Percentiles rank a stretch among this genome's conserved stretches.
phyloP scores from a whole-genome alignment of 2,113 vertebrate genomes.

The Leptodactylus fuscus region DNA sequence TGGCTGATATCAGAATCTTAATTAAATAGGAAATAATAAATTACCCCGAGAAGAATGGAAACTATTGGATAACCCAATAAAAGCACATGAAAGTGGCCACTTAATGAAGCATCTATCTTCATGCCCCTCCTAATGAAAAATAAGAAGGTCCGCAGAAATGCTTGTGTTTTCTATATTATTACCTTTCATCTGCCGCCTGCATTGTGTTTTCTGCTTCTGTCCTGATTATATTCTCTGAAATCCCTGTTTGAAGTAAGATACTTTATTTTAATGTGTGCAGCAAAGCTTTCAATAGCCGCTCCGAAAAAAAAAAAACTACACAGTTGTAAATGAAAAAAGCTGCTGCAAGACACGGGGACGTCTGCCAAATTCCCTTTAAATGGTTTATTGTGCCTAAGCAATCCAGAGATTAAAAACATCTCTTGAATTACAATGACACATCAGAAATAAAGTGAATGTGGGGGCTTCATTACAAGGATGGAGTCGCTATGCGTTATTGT shows the following conservation, averaged over 20 bases:
- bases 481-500: slow-evolving; percentile 77
- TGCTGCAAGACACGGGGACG: slow-evolving; percentile 71
- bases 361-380: slow-evolving; percentile 81
- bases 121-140: slow-evolving; percentile 63
- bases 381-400: slow-evolving; percentile 79
- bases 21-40: slow-evolving; percentile 60
- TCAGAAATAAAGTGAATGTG: slow-evolving; percentile 82
- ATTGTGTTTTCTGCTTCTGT: slow-evolving; percentile 68
- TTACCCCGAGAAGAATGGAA: not conserved
- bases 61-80: slow-evolving; percentile 55
- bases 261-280: slow-evolving; percentile 79
- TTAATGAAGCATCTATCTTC: slow-evolving; percentile 53
- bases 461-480: slow-evolving; percentile 80
- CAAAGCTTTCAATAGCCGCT: slow-evolving; percentile 74
- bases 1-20: slow-evolving; percentile 55
- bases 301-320: slow-evolving; percentile 70
- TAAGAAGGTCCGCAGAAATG: slow-evolving; percentile 63
- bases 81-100: slow-evolving; percentile 34
- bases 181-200: slow-evolving; percentile 68
- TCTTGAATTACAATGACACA: slow-evolving; percentile 84
- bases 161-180: slow-evolving; percentile 63
- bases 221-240: slow-evolving; percentile 69
- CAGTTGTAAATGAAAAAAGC: slow-evolving; percentile 76
- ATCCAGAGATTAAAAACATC: slow-evolving; percentile 84
- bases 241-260: slow-evolving; percentile 74